These are phyloP conservation scores for Spodoptera frugiperda DNA, from an alignment of 1,140 invertebrate species.

Conservation along the genomic window DNA sequence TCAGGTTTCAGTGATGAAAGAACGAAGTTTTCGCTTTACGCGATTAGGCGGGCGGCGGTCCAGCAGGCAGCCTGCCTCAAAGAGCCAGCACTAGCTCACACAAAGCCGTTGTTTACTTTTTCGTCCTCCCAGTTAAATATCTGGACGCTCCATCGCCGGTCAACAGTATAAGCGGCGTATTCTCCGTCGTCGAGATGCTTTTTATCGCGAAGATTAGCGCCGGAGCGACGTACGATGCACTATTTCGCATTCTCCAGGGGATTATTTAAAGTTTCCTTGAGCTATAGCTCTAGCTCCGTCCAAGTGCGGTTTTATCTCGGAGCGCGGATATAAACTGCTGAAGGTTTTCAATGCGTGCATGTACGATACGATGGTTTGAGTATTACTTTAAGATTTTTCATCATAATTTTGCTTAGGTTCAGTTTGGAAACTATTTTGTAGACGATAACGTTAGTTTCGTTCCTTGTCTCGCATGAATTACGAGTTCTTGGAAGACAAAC, in stretches of 20 bases:
- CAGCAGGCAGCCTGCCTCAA: conserved; percentile 50
- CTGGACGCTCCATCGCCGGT: conserved; percentile 63
- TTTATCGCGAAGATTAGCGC: conserved; percentile 64
- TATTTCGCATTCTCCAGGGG: conserved; percentile 60
- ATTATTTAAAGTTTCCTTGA: conserved; percentile 62
- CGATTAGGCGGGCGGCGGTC: conserved; percentile 53
- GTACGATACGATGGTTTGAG: no score
- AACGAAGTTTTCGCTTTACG: conserved; percentile 54
- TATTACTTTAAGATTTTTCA: no score
- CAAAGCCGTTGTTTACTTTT: conserved; percentile 65
- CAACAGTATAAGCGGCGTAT: conserved; percentile 59
- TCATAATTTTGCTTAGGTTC: no score
- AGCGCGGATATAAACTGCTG: conserved; percentile 20
- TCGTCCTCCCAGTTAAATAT: conserved; percentile 61
- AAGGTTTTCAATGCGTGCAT: background rate
- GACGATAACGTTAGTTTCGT: no score
- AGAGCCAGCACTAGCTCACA: conserved; percentile 51
- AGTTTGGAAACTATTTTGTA: no score
- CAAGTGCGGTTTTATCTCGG: conserved; percentile 55
- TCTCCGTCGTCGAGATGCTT: conserved; percentile 51
- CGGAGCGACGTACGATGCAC: conserved; percentile 56
- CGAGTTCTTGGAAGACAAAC: background rate
- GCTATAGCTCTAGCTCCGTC: background rate
- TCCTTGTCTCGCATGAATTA: background rate
- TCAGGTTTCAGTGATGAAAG: conserved; percentile 36